phyloP scores from a whole-genome alignment of 2,113 vertebrate species.

The Istiophorus platypterus region DNA sequence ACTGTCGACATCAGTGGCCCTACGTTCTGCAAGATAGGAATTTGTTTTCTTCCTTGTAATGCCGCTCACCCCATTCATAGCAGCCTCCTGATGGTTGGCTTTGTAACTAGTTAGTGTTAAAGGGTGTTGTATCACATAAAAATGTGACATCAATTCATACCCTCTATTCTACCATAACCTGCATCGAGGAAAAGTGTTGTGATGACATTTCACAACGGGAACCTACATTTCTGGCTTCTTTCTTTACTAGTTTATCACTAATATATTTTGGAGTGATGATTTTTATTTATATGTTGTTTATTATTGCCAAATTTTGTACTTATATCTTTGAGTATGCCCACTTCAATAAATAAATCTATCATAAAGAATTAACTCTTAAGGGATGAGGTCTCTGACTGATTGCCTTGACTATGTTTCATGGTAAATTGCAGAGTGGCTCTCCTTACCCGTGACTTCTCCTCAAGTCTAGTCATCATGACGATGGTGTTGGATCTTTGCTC shows the following conservation, averaged over 20 bases:
- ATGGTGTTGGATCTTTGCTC: conserved; percentile 94
- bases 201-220: background rate
- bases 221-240: background rate
- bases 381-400: conserved; percentile 1
- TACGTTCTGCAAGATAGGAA: conserved; percentile 9
- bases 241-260: background rate
- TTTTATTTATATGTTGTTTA: background rate
- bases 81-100: background rate
- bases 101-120: background rate
- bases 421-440: background rate
- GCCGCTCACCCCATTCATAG: background rate
- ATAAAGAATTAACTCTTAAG: background rate
- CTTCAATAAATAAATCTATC: conserved; percentile 24
- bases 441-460: conserved; percentile 93
- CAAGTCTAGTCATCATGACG: conserved; percentile 94
- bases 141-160: background rate
- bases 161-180: background rate
- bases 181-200: background rate
- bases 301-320: conserved; percentile 10
- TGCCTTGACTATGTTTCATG: background rate
- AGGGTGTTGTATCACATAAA: background rate
- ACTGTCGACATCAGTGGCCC: background rate
- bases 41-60: background rate
- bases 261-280: background rate
- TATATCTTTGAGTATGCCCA: background rate